Conservation (phyloP, 2,113 vertebrate species). For the Ciconia maguari region DNA sequence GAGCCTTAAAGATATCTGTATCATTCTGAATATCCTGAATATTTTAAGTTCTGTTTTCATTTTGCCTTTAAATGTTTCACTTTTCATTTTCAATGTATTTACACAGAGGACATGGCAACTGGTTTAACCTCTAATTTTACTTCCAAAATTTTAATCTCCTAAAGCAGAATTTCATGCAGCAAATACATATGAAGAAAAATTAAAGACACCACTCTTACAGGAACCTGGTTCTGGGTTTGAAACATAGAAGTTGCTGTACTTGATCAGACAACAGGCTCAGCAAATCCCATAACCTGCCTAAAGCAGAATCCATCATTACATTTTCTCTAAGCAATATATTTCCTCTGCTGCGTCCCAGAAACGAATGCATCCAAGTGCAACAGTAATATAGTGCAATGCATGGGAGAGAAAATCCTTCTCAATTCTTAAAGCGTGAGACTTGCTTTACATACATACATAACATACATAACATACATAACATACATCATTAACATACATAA, state of each 20-base stretch:
- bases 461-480: no score
- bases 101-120: not conserved
- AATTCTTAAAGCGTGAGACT: not conserved
- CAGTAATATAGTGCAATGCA: not conserved
- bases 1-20: not conserved
- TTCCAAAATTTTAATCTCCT: not conserved
- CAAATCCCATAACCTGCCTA: not conserved
- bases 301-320: not conserved
- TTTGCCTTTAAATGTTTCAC: not conserved
- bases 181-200: not conserved
- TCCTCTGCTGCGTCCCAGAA: not conserved
- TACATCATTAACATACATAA: no score
- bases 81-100: not conserved
- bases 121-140: not conserved
- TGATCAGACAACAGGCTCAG: not conserved
- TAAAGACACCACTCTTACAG: not conserved
- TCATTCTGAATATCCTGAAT: not conserved
- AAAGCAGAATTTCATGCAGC: not conserved
- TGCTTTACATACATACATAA: not conserved
- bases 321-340: not conserved
- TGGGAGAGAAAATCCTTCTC: not conserved
- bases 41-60: not conserved
- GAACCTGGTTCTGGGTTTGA: not conserved
- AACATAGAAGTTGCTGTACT: not conserved
- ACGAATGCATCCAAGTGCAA: not conserved